Percentiles rank a stretch among this genome's conserved stretches.
Conservation (phyloP, 2,797 vertebrate species). For the Ispidina picta region DNA sequence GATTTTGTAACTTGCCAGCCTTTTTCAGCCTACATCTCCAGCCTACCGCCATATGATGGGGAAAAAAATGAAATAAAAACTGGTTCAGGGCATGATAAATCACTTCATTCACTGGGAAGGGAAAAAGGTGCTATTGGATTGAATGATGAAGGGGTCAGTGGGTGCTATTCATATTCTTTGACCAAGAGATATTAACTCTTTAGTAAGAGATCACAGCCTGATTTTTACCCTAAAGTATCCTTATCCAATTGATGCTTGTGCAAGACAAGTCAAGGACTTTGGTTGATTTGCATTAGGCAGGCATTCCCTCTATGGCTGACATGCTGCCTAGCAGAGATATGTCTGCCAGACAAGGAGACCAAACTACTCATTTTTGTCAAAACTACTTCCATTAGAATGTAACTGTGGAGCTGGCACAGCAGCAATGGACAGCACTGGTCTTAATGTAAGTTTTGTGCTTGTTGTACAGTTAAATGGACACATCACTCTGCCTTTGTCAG, state of each 20-base stretch:
- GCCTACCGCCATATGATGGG: not conserved
- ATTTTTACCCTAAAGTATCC: not conserved
- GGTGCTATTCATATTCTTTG: not conserved
- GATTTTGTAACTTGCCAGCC: not conserved
- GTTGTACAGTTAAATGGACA: not conserved
- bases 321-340: not conserved
- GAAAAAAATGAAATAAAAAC: slow-evolving; percentile 16
- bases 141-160: not conserved
- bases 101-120: not conserved
- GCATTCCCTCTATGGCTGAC: not conserved
- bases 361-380: not conserved
- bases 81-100: not conserved
- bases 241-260: not conserved
- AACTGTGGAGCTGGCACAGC: not conserved
- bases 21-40: not conserved
- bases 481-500: not conserved
- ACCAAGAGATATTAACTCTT: not conserved
- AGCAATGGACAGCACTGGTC: not conserved
- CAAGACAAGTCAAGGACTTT: not conserved
- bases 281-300: not conserved
- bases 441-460: not conserved
- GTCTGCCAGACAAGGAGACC: not conserved
- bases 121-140: not conserved
- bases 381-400: not conserved
- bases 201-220: not conserved